Evolutionary conservation across 1,140 invertebrate species (phyloP).

Genomic region (Zaprionus davidi): DNA sequence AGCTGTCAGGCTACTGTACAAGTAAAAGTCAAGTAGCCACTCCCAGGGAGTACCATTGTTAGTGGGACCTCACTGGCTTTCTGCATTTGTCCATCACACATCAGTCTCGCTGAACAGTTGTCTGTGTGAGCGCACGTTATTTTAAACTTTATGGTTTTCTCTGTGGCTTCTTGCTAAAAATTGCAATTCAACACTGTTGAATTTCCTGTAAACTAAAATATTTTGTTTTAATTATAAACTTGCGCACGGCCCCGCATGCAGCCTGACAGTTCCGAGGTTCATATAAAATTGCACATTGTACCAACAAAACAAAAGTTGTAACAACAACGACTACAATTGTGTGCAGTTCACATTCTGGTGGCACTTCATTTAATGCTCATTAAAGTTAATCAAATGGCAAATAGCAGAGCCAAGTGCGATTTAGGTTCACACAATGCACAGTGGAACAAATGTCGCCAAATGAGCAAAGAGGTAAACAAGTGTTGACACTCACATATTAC

Average conservation of each 20-base stretch:
- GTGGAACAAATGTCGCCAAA: conserved; percentile 37
- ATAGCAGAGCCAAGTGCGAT: conserved; percentile 12
- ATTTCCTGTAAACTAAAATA: conserved; percentile 57
- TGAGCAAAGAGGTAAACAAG: conserved; percentile 2
- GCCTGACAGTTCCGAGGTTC: conserved; percentile 45
- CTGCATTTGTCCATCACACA: not conserved
- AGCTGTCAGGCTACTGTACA: not conserved
- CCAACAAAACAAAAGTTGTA: conserved; percentile 1
- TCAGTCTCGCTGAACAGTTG: not conserved
- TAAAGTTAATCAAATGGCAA: conserved; percentile 58
- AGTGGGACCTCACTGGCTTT: conserved; percentile 1
- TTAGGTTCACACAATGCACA: conserved; percentile 20
- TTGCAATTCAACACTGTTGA: conserved; percentile 55
- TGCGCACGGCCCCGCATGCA: conserved; percentile 3
- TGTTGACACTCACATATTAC: not conserved
- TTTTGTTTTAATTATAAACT: conserved; percentile 71
- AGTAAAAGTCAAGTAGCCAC: not conserved
- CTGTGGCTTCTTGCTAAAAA: conserved; percentile 27
- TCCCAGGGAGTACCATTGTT: not conserved
- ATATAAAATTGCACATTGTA: conserved; percentile 27
- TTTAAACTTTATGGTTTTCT: conserved; percentile 10
- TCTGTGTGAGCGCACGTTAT: conserved; percentile 5
- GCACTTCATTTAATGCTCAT: conserved; percentile 63
- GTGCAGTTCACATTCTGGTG: conserved; percentile 21
- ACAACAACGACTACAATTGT: not conserved